These are phyloP conservation scores for Portunus trituberculatus DNA, from an alignment of 1,140 invertebrate genomes.

Conservation along the genomic window DNA sequence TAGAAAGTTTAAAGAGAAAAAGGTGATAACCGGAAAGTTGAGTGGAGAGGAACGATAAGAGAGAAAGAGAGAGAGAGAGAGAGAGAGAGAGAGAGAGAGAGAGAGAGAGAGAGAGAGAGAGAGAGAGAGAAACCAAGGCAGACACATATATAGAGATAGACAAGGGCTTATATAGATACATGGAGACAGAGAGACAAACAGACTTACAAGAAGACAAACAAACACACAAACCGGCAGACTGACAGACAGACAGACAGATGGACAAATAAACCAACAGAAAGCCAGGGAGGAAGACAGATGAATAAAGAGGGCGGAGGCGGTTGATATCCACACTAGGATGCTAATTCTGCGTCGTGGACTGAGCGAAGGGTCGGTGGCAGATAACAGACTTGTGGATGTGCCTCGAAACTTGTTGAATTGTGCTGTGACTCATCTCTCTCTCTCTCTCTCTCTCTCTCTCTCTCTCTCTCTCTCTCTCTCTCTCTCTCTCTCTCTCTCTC, in stretches of 20 bases:
- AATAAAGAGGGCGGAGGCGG: too few relatives aligned
- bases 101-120: neutral
- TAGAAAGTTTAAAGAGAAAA: conserved; percentile 9
- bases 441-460: conserved; percentile 29
- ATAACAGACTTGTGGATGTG: too few relatives aligned
- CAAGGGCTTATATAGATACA: neutral
- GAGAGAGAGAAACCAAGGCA: neutral
- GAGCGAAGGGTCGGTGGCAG: too few relatives aligned
- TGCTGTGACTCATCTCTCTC: neutral
- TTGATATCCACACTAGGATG: too few relatives aligned
- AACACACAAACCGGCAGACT: too few relatives aligned
- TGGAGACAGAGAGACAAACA: neutral
- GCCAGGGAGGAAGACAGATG: too few relatives aligned
- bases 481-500: conserved; percentile 31
- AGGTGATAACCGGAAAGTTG: neutral
- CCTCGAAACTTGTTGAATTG: neutral
- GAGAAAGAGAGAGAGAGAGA: conserved; percentile 29
- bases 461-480: conserved; percentile 29
- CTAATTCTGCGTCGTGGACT: too few relatives aligned
- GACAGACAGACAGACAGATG: too few relatives aligned
- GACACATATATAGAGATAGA: neutral
- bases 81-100: conserved; percentile 15
- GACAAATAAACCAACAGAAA: too few relatives aligned
- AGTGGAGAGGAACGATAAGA: neutral
- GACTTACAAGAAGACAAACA: neutral